Conservation (phyloP, 2,113 vertebrate species). For the Boleophthalmus pectinirostris region DNA sequence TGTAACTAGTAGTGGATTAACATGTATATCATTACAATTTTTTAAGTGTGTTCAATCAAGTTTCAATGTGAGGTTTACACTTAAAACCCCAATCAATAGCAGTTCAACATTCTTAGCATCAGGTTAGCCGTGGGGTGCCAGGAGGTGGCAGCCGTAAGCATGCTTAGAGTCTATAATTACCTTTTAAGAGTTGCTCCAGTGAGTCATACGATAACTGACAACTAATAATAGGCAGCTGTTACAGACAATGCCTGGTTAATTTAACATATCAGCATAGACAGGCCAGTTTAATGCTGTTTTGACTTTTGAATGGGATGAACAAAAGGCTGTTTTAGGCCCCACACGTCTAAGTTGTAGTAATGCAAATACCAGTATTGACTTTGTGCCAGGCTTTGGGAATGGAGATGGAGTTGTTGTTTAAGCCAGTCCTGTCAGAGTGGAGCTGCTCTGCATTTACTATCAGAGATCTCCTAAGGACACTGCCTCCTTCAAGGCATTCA, state of each 20-base stretch:
- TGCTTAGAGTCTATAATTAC: conserved; percentile 21
- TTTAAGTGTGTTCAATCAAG: background rate
- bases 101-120: conserved; percentile 16
- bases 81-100: conserved; percentile 30
- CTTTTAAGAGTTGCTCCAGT: conserved; percentile 21
- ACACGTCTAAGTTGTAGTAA: background rate
- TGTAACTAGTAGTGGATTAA: background rate
- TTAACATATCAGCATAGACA: background rate
- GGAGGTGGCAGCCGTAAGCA: conserved; percentile 18
- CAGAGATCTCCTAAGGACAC: background rate
- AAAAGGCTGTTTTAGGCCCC: background rate
- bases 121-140: conserved; percentile 8
- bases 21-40: background rate
- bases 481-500: background rate
- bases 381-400: background rate
- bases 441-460: conserved; percentile 5
- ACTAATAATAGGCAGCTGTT: conserved; percentile 20
- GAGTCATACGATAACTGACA: conserved; percentile 22
- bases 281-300: background rate
- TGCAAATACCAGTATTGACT: conserved; percentile 1
- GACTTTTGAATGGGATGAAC: background rate
- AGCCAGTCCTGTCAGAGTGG: background rate
- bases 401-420: conserved; percentile 8
- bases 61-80: conserved; percentile 5
- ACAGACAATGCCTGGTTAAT: conserved; percentile 9